Evolutionary conservation across 2,797 vertebrate genomes (phyloP).

Genomic region (Enteromius anoplus): DNA sequence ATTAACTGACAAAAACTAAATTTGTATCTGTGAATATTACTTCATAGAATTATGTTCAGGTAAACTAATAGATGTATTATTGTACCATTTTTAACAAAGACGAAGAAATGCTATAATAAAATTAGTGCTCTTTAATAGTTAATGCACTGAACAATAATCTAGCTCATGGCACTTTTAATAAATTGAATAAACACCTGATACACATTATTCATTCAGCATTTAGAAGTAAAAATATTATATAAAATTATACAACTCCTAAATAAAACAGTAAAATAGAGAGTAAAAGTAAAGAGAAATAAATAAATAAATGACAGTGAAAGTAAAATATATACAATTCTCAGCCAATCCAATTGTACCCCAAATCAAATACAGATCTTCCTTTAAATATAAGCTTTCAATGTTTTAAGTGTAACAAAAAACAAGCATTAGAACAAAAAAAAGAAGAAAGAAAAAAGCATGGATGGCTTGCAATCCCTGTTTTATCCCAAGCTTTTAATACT

Average conservation of each 20-base stretch:
- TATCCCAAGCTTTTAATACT: background rate
- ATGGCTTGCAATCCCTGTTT: background rate
- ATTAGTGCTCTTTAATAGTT: background rate
- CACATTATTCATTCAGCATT: background rate
- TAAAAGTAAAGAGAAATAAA: too few relatives aligned
- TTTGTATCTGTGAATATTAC: background rate
- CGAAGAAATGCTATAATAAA: background rate
- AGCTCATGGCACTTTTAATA: background rate
- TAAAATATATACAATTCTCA: too few relatives aligned
- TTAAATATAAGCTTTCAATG: too few relatives aligned
- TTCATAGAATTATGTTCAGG: background rate
- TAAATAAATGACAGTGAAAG: too few relatives aligned
- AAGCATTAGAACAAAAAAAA: background rate
- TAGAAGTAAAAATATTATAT: background rate
- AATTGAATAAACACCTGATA: background rate
- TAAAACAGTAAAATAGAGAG: too few relatives aligned
- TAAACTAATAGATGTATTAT: background rate
- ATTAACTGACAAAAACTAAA: background rate
- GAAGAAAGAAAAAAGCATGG: background rate
- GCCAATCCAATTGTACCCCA: too few relatives aligned
- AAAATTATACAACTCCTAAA: background rate
- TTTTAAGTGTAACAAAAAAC: background rate
- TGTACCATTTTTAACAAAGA: background rate
- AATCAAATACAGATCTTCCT: too few relatives aligned
- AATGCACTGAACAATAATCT: background rate